Evolutionary conservation across 2,888 invertebrate species (phyloP).

Genomic region (Stramonita haemastoma): DNA sequence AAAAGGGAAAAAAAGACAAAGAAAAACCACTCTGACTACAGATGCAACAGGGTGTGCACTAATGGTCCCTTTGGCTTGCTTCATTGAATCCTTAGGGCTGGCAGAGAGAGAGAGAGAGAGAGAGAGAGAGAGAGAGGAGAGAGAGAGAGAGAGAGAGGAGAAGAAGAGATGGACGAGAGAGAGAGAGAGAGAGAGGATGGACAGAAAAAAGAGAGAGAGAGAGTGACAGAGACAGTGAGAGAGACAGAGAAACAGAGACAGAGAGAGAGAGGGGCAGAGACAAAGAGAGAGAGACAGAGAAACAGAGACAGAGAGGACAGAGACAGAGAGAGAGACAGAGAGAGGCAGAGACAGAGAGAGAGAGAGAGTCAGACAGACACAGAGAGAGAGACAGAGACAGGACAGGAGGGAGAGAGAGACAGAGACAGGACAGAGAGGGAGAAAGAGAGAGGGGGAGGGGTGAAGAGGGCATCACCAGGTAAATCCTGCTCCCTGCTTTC

Average conservation of each 20-base stretch:
- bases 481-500: too few relatives aligned
- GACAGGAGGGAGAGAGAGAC: slow-evolving; percentile 13
- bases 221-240: not conserved
- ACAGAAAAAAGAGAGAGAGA: not conserved
- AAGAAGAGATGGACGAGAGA: too few relatives aligned
- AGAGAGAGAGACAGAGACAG: not conserved
- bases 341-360: not conserved
- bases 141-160: too few relatives aligned
- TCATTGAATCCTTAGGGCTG: too few relatives aligned
- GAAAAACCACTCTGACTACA: too few relatives aligned
- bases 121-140: too few relatives aligned
- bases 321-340: not conserved
- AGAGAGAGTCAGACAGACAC: not conserved
- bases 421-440: slow-evolving; percentile 10
- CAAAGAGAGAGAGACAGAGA: not conserved
- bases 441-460: not conserved
- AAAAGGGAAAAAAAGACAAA: too few relatives aligned
- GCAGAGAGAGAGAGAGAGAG: too few relatives aligned
- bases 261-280: not conserved
- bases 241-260: not conserved
- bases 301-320: slow-evolving; percentile 8
- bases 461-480: too few relatives aligned
- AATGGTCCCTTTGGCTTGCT: too few relatives aligned
- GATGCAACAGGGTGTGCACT: too few relatives aligned
- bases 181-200: not conserved